Evolutionary conservation across 2,888 invertebrate species (phyloP).

Genomic region (Aproaerema taeniolella): DNA sequence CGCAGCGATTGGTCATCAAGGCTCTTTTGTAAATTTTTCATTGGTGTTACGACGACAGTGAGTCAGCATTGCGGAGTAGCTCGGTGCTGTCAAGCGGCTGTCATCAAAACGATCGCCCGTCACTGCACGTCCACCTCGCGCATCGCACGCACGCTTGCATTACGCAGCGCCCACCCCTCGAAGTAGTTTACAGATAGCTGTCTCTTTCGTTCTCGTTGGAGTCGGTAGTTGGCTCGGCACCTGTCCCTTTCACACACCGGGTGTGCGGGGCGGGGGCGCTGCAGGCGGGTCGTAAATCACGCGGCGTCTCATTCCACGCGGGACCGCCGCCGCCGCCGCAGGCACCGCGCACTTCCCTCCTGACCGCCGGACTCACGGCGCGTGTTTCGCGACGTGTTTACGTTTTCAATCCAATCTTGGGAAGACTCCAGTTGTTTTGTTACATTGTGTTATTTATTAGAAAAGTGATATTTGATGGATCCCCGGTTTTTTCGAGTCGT

Average conservation of each 20-base stretch:
- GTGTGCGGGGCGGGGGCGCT: conserved; percentile 70
- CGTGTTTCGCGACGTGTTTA: conserved; percentile 75
- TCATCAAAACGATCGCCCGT: conserved; percentile 72
- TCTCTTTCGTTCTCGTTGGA: conserved; percentile 45
- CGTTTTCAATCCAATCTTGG: conserved; percentile 53
- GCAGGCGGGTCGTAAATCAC: conserved; percentile 79
- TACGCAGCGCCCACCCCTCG: conserved; percentile 76
- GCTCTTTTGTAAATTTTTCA: conserved; percentile 42
- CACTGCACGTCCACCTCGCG: conserved; percentile 75
- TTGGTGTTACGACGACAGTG: conserved; percentile 53
- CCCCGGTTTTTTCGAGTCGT: conserved; percentile 43
- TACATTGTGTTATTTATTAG: conserved; percentile 45
- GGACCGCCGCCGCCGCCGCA: conserved; percentile 73
- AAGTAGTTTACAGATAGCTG: conserved; percentile 47
- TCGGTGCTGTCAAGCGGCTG: conserved; percentile 60
- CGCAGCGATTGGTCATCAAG: conserved; percentile 25
- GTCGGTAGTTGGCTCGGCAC: conserved; percentile 25
- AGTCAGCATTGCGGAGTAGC: conserved; percentile 62
- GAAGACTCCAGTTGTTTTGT: conserved; percentile 52
- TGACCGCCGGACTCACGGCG: conserved; percentile 66
- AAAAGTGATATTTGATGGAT: conserved; percentile 67
- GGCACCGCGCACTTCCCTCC: conserved; percentile 70
- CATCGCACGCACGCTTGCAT: conserved; percentile 77
- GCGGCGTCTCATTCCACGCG: conserved; percentile 77
- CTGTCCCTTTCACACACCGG: conserved; percentile 53